These are phyloP conservation scores for Nomada ferruginata DNA, from an alignment of 2,888 invertebrate genomes.

Conservation along the genomic window DNA sequence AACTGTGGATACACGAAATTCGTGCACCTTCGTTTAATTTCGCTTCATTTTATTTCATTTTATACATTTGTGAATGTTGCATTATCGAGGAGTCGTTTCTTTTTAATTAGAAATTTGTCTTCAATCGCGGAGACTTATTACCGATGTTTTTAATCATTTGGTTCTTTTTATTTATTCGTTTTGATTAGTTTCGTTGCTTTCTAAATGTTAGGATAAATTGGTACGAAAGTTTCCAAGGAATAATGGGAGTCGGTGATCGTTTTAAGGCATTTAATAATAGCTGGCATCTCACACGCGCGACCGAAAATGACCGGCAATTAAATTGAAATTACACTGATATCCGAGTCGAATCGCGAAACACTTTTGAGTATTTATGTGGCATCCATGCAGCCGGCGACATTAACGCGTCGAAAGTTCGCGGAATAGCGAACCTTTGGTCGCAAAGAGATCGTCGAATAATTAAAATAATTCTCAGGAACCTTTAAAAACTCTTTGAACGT, in stretches of 20 bases:
- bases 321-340: conserved; percentile 75
- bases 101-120: too few relatives aligned
- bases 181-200: too few relatives aligned
- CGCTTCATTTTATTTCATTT: too few relatives aligned
- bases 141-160: too few relatives aligned
- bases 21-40: too few relatives aligned
- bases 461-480: not conserved
- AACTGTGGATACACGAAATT: conserved; percentile 5
- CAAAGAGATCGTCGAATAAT: not conserved
- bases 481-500: not conserved
- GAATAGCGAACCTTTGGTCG: not conserved
- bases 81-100: too few relatives aligned
- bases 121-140: too few relatives aligned
- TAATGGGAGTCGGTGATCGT: conserved; percentile 69
- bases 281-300: conserved; percentile 38
- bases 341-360: conserved; percentile 34
- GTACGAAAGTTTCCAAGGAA: conserved; percentile 55
- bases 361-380: conserved; percentile 39
- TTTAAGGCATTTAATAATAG: conserved; percentile 76
- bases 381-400: not conserved
- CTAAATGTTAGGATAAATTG: not conserved
- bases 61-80: too few relatives aligned
- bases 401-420: conserved; percentile 3
- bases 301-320: conserved; percentile 80
- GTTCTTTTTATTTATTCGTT: too few relatives aligned